Percentiles rank a stretch among this genome's conserved stretches.
Evolutionary conservation across 2,113 vertebrate species (phyloP).

Genomic region (Sceloporus tristichus): DNA sequence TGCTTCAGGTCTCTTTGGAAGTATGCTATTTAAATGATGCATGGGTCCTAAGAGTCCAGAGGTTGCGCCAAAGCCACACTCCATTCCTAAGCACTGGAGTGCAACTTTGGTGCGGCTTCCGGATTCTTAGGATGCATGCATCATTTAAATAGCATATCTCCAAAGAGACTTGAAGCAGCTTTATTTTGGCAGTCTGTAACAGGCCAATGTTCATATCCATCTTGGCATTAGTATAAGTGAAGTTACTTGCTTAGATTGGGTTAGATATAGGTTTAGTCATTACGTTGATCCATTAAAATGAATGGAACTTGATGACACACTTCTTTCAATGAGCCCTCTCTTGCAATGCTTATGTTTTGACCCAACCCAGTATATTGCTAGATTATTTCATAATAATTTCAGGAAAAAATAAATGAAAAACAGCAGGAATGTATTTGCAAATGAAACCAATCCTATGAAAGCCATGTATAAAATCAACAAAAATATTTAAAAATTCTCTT

Average conservation of each 20-base stretch:
- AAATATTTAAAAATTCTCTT: accelerated
- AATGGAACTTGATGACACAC: neutral
- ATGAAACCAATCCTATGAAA: constrained; percentile 26
- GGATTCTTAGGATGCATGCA: no score
- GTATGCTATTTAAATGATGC: no score
- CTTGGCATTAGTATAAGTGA: neutral
- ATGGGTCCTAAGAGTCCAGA: no score
- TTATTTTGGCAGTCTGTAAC: no score
- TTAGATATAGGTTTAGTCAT: neutral
- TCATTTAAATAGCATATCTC: no score
- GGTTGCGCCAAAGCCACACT: no score
- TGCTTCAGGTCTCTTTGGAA: no score
- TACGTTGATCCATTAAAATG: neutral
- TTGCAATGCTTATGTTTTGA: neutral
- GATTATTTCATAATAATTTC: neutral
- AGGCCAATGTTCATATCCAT: neutral
- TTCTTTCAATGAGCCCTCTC: neutral
- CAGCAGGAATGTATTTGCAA: constrained; percentile 33
- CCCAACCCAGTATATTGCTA: neutral
- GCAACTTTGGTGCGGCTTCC: no score
- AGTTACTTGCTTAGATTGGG: neutral
- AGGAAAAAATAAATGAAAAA: constrained; percentile 22
- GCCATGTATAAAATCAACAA: neutral
- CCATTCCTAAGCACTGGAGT: no score
- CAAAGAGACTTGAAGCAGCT: no score